A percentile compares a stretch with the other conserved stretches of the same genome.
These are phyloP conservation scores for Mormyrus proboscirostris DNA, from an alignment of 2,797 vertebrate genomes.

Conservation along the genomic window DNA sequence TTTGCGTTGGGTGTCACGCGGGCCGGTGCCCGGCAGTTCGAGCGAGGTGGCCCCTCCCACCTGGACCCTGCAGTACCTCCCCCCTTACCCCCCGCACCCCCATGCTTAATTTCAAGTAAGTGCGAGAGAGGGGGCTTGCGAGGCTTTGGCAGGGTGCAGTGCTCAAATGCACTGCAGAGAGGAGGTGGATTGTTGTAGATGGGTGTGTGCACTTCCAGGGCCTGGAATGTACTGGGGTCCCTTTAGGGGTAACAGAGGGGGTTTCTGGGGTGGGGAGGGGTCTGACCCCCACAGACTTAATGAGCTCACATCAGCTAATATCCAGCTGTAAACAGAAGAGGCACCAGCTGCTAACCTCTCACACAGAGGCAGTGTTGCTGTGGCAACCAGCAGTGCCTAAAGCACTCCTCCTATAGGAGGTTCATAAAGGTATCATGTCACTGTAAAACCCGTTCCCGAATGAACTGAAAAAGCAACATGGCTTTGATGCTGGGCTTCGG, in stretches of 20 bases:
- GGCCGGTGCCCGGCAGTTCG: neutral
- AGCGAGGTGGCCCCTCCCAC: neutral
- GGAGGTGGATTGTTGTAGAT: neutral
- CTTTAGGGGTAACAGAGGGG: neutral
- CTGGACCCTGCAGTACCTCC: neutral
- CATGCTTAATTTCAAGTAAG: neutral
- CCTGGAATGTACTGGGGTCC: neutral
- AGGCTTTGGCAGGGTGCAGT: neutral
- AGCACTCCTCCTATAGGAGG: neutral
- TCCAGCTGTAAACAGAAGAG: neutral
- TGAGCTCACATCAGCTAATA: neutral
- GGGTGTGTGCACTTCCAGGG: neutral
- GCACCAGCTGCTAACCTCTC: neutral
- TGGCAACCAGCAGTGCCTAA: slow-evolving; percentile 4
- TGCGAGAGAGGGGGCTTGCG: neutral
- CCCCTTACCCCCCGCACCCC: neutral
- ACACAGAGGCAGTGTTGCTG: neutral
- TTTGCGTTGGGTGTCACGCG: neutral
- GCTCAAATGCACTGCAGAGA: neutral
- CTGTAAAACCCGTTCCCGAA: neutral
- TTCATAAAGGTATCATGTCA: neutral
- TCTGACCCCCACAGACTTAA: neutral
- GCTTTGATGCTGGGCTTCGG: neutral
- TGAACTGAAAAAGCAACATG: too few species aligned
- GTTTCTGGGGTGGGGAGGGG: neutral